Percentiles rank a stretch among this genome's conserved stretches.
Conservation (phyloP, 2,113 vertebrate species). For the Ondatra zibethicus region DNA sequence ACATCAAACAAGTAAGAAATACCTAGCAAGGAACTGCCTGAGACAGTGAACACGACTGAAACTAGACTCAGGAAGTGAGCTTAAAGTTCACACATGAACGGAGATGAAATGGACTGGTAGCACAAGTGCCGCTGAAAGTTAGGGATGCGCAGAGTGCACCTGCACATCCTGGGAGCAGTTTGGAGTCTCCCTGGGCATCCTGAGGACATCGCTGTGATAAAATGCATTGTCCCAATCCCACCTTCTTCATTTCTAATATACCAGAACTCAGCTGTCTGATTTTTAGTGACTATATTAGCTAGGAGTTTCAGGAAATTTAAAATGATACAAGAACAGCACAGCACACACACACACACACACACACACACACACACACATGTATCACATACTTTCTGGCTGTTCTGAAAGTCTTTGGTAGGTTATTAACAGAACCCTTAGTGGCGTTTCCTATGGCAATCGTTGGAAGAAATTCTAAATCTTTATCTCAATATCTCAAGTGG, state of each 20-base stretch:
- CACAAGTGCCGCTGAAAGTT: background rate
- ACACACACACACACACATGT: no score
- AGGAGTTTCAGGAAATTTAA: background rate
- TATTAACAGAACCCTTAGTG: background rate
- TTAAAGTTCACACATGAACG: constrained; percentile 52
- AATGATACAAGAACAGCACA: background rate
- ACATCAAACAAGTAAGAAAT: constrained; percentile 73
- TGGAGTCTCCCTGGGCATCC: background rate
- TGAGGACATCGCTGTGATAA: background rate
- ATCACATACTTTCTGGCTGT: background rate
- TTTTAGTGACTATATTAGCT: background rate
- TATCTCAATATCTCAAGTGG: background rate
- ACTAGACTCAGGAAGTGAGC: constrained; percentile 51
- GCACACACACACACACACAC: no score
- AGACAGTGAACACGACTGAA: constrained; percentile 67
- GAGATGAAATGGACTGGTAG: background rate
- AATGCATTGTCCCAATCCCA: background rate
- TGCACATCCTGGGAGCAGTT: background rate
- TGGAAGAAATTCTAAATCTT: background rate
- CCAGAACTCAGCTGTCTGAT: background rate
- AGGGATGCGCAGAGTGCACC: background rate
- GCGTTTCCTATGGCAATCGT: background rate
- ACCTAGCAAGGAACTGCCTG: constrained; percentile 68
- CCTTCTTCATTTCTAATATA: background rate
- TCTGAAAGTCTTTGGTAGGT: background rate